Evolutionary conservation across 2,797 vertebrate genomes (phyloP).

Genomic region (Botia almorhae): DNA sequence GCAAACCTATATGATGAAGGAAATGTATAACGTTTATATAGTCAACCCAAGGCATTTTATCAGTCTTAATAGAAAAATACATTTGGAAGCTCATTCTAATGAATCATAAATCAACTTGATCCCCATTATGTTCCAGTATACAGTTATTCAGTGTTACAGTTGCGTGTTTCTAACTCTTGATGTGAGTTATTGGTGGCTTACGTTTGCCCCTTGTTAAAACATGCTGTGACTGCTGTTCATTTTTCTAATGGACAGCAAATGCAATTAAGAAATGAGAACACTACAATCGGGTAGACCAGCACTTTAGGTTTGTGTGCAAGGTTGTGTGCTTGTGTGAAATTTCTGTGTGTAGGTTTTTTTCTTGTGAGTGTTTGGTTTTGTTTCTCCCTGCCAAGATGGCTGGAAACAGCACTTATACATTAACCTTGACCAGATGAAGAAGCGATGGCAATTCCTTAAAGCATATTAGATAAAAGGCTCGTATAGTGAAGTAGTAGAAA

Average conservation of each 20-base stretch:
- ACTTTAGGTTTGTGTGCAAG: not conserved
- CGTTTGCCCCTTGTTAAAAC: slow-evolving; percentile 43
- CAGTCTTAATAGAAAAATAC: not conserved
- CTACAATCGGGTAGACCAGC: not conserved
- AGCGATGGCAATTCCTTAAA: not conserved
- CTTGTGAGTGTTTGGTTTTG: not conserved
- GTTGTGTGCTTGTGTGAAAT: not conserved
- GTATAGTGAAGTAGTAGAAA: not conserved
- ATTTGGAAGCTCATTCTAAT: not conserved
- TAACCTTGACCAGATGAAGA: not conserved
- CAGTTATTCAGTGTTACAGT: not conserved
- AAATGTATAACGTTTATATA: not conserved
- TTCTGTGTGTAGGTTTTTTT: no score
- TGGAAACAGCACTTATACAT: not conserved
- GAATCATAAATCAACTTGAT: not conserved
- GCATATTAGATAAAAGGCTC: slow-evolving; percentile 1
- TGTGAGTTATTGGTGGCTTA: slow-evolving; percentile 1
- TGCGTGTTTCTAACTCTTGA: not conserved
- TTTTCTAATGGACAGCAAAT: slow-evolving; percentile 69
- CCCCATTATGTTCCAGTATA: not conserved
- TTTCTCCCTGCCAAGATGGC: not conserved
- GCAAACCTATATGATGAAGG: no score
- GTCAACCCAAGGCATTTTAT: not conserved
- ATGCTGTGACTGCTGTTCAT: slow-evolving; percentile 57
- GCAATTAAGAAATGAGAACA: slow-evolving; percentile 7